phyloP scores from a whole-genome alignment of 2,113 vertebrate species.

The Struthidea cinerea region DNA sequence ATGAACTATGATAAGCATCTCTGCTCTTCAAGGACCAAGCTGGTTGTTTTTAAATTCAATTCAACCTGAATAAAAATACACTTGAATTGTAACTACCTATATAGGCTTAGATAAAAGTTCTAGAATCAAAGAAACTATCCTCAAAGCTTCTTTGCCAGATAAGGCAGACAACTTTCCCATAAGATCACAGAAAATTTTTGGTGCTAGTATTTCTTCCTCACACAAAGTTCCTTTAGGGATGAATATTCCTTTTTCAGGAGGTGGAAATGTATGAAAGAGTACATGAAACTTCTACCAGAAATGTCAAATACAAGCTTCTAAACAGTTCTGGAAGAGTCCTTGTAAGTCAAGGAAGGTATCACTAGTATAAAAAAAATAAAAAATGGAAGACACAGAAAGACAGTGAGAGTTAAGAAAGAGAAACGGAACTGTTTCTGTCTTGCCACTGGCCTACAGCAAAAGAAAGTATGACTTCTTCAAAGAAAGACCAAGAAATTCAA shows the following conservation, averaged over 20 bases:
- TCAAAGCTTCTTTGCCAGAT: background rate
- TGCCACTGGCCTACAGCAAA: background rate
- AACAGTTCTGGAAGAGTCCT: background rate
- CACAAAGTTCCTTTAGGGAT: background rate
- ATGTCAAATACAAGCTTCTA: background rate
- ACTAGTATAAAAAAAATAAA: background rate
- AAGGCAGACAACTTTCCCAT: background rate
- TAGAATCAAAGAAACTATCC: background rate
- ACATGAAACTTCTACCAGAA: background rate
- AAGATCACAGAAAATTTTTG: background rate
- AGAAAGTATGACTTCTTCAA: background rate
- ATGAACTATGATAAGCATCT: background rate
- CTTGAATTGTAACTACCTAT: background rate
- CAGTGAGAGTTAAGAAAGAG: background rate
- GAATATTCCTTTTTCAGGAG: background rate
- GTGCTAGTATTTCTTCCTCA: background rate
- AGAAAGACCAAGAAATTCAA: background rate
- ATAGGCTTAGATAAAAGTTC: background rate
- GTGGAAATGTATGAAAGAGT: background rate
- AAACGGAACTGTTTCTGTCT: background rate
- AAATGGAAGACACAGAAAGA: background rate
- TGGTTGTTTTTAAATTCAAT: background rate
- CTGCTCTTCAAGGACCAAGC: background rate
- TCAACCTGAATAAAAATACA: background rate
- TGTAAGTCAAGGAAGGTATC: background rate